Percentiles rank a stretch among this genome's conserved stretches.
These are phyloP conservation scores for Stenopsyche tienmushanensis DNA, from an alignment of 1,140 invertebrate genomes.

Conservation along the genomic window DNA sequence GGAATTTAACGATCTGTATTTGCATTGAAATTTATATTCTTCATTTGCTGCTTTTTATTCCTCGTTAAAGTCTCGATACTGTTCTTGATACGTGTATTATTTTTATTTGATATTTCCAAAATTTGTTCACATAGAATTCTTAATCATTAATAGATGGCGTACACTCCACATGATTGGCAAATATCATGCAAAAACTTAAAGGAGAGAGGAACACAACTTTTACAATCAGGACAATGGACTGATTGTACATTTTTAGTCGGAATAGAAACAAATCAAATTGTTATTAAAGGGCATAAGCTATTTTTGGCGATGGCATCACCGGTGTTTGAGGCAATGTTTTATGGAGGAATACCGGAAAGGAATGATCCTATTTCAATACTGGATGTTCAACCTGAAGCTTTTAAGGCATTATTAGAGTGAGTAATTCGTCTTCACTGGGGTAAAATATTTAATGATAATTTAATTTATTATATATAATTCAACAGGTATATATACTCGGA, in stretches of 20 bases:
- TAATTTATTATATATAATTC: conserved; percentile 29
- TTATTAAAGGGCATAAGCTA: conserved; percentile 75
- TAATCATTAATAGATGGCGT: not conserved
- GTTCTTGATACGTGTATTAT: no score
- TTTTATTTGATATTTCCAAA: not conserved
- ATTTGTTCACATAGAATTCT: not conserved
- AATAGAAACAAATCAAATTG: conserved; percentile 69
- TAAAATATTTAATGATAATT: not conserved
- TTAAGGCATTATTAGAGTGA: conserved; percentile 71
- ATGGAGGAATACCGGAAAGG: conserved; percentile 68
- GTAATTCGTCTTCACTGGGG: conserved; percentile 12
- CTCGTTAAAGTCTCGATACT: no score
- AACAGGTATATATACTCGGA: conserved; percentile 81
- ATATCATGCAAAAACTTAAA: conserved; percentile 66
- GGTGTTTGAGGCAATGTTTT: conserved; percentile 80
- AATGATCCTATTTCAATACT: conserved; percentile 73
- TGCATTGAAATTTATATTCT: no score
- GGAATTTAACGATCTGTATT: no score
- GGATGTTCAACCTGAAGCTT: conserved; percentile 83
- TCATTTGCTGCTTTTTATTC: no score
- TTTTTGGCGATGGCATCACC: conserved; percentile 82
- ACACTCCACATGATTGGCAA: conserved; percentile 66
- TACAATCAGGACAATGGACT: conserved; percentile 75
- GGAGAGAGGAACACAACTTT: conserved; percentile 67
- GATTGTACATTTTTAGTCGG: conserved; percentile 83